Evolutionary conservation across 2,113 vertebrate genomes (phyloP), one percentile per base, ranked within the genome.

Genomic region (Syngnathoides biaculeatus): DNA sequence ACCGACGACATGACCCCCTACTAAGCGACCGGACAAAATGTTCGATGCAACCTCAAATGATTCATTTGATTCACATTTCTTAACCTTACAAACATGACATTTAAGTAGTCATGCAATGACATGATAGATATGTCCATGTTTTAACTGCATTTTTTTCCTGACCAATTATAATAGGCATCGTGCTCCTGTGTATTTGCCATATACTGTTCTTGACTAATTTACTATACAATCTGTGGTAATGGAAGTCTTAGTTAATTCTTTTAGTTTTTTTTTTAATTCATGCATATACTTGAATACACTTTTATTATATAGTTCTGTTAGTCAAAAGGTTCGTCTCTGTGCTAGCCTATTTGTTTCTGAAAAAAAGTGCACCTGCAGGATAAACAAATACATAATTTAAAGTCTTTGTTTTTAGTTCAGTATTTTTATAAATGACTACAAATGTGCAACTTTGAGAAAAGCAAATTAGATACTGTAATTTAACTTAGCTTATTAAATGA

Each of bases 11-110:
- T 35, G 42, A 82, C 80, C 75, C 65, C 59, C 14, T 43, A 64
- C 59, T 59, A 65, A 53, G 69, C 70, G 52, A 50, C 22, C 8
- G 64, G 56, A 55, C 79, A 56, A 56, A 65, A 72, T 64, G 73
- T 65, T 42, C 79, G 69, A 63, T 60, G 62, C 67, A 45, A 58
- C 80, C 66, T 78, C 73, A 67, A 62, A 69, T 60, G 68, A 78
- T 80, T 71, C 66, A 67, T 78, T 82, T 81, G 85, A 77, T 88
- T 88, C 85, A 72, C 76, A 81, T 84, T 72, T 83, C 72, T 81
- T 79, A 89, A 91, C 82, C 87, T 84, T 74, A 80, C 76, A 89
- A 89, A 90, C 83, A 85, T 76, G 82, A 82, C 83, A 87, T 87
- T 83, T 73, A 82, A 74, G 75, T 43, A 63, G 71, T 85, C 84